Evolutionary conservation across 2,113 vertebrate genomes (phyloP).

Genomic region (Heterocephalus glaber): DNA sequence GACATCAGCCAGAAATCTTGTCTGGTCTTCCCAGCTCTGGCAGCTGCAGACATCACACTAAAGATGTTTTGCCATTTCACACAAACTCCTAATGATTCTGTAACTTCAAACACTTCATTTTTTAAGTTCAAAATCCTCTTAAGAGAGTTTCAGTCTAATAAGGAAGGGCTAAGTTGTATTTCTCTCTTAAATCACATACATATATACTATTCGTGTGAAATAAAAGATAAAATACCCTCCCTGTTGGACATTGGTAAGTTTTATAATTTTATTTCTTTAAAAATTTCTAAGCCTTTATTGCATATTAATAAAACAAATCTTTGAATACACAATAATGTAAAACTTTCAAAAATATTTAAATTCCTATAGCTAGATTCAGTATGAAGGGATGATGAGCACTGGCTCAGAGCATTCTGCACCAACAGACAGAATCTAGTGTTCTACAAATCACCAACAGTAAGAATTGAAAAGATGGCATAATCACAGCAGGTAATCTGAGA

Average conservation of each 20-base stretch:
- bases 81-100: not conserved
- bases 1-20: conserved; percentile 58
- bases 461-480: conserved; percentile 85
- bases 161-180: conserved; percentile 2
- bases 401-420: conserved; percentile 78
- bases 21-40: conserved; percentile 30
- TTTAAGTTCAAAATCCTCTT: conserved; percentile 52
- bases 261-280: not conserved
- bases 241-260: not conserved
- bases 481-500: conserved; percentile 82
- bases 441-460: conserved; percentile 84
- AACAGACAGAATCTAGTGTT: conserved; percentile 78
- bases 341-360: conserved; percentile 86
- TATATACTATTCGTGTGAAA: not conserved
- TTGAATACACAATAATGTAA: conserved; percentile 88
- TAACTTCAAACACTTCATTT: conserved; percentile 53
- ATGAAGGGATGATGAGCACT: conserved; percentile 83
- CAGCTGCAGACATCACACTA: conserved; percentile 23
- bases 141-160: conserved; percentile 52
- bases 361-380: conserved; percentile 82
- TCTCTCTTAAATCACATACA: conserved; percentile 44
- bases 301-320: conserved; percentile 85
- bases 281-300: conserved; percentile 87
- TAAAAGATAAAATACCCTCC: conserved; percentile 49
- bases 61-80: conserved; percentile 49